Base-by-base conservation (phyloP, 2,888 invertebrate genomes). In the Geotrupes spiniger region DNA sequence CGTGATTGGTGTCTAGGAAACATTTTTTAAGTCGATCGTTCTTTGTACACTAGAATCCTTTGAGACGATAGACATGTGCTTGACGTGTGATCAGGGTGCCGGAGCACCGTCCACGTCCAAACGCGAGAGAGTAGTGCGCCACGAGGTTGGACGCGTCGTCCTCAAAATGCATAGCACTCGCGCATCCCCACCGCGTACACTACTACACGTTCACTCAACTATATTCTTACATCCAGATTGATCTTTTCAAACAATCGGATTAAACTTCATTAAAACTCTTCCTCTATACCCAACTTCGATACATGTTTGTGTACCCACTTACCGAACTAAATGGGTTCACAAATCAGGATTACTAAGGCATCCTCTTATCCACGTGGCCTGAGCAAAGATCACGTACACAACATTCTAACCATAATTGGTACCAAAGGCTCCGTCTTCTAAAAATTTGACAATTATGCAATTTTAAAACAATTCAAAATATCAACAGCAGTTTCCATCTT, bases 141-240 rank as follows among this genome's bases (percentile, higher is more conserved):
- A 71, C 70, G 70, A 68, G 70, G 70, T 68, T 66, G 65, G 63
- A 62, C 66, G 67, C 67, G 66, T 61, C 64, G 60, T 65, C 58
- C 54, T 58, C 61, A 49, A 61, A 57, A 57, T 63, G 62, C 56
- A 21, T 67, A 58, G 52, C 62, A 62, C 58, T 63, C 62, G 61
- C 69, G 66, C 66, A 26, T 58, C 60, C 61, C 71, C 43, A 42
- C 60, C 58, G 56, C 59, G 59, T 56, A 57, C 54, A 58, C 59
- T 53, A 59, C 55, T 58, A 53, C 52, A 46, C 49, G 48, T 51
- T 52, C 56, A 55, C 56, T 50, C 53, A 53, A 58, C 52, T 54
- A 53, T 52, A 60, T 58, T 57, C 54, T 59, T 59, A 62, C 57
- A 61, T 59, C 58, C 56, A 60, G 61, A 61, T 61, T 63, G 61